phyloP scores from a whole-genome alignment of 2,888 invertebrate genomes.

The Himalopsyche anomala region DNA sequence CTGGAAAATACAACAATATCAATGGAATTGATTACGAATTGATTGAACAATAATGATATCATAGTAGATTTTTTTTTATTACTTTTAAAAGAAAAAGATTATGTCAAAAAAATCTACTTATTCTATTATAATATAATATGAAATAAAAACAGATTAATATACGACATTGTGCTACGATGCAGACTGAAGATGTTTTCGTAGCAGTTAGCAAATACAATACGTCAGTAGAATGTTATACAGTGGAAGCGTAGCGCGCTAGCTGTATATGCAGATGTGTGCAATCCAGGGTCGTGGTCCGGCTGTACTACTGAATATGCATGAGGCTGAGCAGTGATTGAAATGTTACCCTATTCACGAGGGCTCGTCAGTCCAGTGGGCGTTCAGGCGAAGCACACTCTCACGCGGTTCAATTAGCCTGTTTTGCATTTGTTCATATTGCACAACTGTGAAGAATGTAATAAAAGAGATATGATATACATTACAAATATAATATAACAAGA shows the following conservation, averaged over 20 bases:
- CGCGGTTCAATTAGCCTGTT: constrained; percentile 57
- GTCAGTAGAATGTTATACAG: neutral
- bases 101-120: too few species aligned
- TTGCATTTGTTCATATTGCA: neutral
- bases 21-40: too few species aligned
- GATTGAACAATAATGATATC: too few species aligned
- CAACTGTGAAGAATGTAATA: neutral
- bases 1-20: too few species aligned
- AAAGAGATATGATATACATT: too few species aligned
- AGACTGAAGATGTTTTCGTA: neutral
- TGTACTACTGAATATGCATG: constrained; percentile 56
- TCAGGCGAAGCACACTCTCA: constrained; percentile 49
- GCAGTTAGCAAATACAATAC: neutral
- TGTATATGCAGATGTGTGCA: constrained; percentile 46
- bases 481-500: too few species aligned
- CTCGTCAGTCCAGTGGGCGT: constrained; percentile 15
- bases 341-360: constrained; percentile 54
- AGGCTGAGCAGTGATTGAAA: constrained; percentile 52
- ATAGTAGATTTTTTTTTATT: too few species aligned
- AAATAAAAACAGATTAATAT: too few species aligned
- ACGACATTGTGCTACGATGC: neutral
- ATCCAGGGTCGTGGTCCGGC: constrained; percentile 50
- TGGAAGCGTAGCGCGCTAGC: neutral
- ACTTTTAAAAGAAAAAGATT: too few species aligned
- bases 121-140: too few species aligned